Conservation (phyloP, 2,113 vertebrate genomes). For the Archilochus colubris region DNA sequence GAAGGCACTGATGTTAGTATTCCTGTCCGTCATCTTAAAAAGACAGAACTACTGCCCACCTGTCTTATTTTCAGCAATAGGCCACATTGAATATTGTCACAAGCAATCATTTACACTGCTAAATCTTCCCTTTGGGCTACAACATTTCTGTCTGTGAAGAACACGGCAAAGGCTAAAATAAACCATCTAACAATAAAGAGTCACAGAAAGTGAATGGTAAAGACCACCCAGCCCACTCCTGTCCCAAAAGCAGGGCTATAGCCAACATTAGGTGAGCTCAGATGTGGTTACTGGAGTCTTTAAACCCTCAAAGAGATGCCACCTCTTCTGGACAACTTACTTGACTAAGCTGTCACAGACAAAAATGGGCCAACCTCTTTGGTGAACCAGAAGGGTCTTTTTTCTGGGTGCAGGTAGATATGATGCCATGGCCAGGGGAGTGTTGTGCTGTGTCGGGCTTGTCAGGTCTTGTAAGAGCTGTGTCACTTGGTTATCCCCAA, state of each 20-base stretch:
- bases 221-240: not conserved
- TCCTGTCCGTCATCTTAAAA: slow-evolving; percentile 31
- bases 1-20: not conserved
- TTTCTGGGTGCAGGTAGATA: not conserved
- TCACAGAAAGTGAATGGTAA: not conserved
- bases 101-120: slow-evolving; percentile 1
- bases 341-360: not conserved
- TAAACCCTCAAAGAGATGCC: not conserved
- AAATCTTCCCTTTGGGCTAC: slow-evolving; percentile 24
- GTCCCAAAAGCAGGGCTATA: not conserved
- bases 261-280: not conserved
- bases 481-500: not conserved
- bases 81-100: not conserved
- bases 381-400: not conserved
- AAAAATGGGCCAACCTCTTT: not conserved
- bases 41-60: not conserved
- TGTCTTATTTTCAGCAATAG: not conserved
- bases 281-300: not conserved
- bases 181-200: not conserved
- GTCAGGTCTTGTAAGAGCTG: not conserved
- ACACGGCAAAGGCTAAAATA: not conserved
- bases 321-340: not conserved
- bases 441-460: accelerated
- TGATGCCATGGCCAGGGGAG: not conserved
- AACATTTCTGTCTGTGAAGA: not conserved